These are phyloP conservation scores for Eueides isabella DNA, from an alignment of 1,140 invertebrate species.

Conservation along the genomic window DNA sequence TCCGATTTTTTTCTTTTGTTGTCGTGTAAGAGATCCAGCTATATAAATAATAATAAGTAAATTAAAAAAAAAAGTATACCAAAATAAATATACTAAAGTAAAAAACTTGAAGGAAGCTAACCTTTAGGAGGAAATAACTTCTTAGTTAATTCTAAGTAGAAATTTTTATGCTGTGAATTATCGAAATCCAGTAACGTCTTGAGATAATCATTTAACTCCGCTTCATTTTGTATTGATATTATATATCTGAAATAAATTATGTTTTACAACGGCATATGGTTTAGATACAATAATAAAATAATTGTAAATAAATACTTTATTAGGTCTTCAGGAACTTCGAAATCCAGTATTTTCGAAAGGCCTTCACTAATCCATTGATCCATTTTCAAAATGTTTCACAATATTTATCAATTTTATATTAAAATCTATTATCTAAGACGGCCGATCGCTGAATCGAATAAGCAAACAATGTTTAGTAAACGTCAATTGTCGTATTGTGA, in stretches of 20 bases:
- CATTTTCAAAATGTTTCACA: conserved; percentile 68
- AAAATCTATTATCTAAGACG: not conserved
- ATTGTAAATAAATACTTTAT: conserved; percentile 80
- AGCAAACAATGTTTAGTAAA: not conserved
- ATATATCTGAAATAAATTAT: conserved; percentile 81
- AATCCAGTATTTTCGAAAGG: conserved; percentile 84
- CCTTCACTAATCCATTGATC: conserved; percentile 83
- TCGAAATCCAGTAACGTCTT: conserved; percentile 85
- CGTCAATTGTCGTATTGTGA: not conserved
- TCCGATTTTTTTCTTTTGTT: conserved; percentile 70
- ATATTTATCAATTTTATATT: conserved; percentile 7
- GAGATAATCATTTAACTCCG: conserved; percentile 88
- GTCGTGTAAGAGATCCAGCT: conserved; percentile 55
- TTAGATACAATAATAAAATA: not conserved
- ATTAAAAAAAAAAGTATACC: not conserved
- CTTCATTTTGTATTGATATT: conserved; percentile 84
- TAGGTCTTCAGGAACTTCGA: conserved; percentile 85
- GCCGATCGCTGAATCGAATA: no score
- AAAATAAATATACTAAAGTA: not conserved
- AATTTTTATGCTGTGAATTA: conserved; percentile 85
- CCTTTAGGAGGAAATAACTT: conserved; percentile 71
- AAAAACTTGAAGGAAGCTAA: conserved; percentile 33
- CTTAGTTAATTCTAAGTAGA: conserved; percentile 85
- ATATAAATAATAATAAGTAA: conserved; percentile 10
- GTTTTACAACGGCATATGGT: not conserved